Conservation (phyloP, 2,797 vertebrate genomes). For the Botia kubotai region DNA sequence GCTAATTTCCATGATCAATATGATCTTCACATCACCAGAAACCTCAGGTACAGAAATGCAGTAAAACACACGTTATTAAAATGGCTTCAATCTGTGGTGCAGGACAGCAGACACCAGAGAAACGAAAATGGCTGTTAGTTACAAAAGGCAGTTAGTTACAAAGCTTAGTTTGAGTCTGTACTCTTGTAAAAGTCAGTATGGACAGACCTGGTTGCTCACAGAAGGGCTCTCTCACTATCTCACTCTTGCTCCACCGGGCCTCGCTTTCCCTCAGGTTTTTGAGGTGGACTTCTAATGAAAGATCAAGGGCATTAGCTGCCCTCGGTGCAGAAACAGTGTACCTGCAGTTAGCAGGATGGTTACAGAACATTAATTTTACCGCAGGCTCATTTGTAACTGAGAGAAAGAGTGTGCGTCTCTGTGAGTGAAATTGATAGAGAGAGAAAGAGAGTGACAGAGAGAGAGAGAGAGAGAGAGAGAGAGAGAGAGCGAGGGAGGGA, state of each 20-base stretch:
- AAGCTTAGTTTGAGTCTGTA: background rate
- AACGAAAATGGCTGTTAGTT: constrained; percentile 3
- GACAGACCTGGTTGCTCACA: constrained; percentile 26
- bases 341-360: constrained; percentile 67
- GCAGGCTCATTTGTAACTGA: constrained; percentile 68
- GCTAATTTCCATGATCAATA: too few species aligned
- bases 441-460: constrained; percentile 17
- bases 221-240: constrained; percentile 42
- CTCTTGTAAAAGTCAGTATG: constrained; percentile 3
- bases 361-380: constrained; percentile 76
- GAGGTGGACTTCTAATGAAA: constrained; percentile 67
- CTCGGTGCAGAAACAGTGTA: constrained; percentile 61
- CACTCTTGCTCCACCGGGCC: constrained; percentile 40
- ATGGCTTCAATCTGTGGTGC: background rate
- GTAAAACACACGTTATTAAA: background rate
- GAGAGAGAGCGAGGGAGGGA: background rate
- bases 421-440: constrained; percentile 19
- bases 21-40: too few species aligned
- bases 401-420: constrained; percentile 1
- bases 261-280: constrained; percentile 61
- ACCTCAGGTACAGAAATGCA: too few species aligned
- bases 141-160: constrained; percentile 9
- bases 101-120: background rate
- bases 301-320: constrained; percentile 68
- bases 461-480: constrained; percentile 8